Percentiles rank a stretch among this genome's conserved stretches.
Conservation (phyloP, 1,140 invertebrate genomes). For the Lerema accius region DNA sequence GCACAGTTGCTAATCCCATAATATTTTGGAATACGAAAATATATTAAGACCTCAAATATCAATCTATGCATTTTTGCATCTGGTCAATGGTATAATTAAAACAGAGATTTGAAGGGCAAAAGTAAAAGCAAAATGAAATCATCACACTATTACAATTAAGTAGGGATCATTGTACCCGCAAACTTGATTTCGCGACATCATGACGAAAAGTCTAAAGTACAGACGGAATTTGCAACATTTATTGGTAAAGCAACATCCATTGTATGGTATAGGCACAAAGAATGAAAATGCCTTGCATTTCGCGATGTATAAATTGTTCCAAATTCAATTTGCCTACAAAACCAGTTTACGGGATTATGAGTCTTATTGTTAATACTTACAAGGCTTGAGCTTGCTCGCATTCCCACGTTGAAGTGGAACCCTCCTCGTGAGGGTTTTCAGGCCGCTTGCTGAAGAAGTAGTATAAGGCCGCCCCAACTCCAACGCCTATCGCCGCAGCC, state of each 20-base stretch:
- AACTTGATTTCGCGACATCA: slow-evolving; percentile 6
- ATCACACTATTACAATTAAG: neutral
- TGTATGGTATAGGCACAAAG: neutral
- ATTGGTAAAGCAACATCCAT: neutral
- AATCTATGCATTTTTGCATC: neutral
- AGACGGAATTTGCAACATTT: slow-evolving; percentile 1
- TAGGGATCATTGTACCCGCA: neutral
- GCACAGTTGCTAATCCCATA: no score
- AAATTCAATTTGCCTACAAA: neutral
- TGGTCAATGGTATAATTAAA: neutral
- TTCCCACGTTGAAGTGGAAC: slow-evolving; percentile 54
- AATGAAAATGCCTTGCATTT: neutral
- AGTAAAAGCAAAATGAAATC: neutral
- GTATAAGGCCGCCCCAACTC: slow-evolving; percentile 73
- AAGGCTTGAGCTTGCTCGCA: slow-evolving; percentile 52
- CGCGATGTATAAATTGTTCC: neutral
- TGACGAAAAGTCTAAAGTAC: neutral
- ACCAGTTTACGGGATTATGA: neutral
- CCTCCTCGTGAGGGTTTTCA: slow-evolving; percentile 57
- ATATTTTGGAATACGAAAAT: no score
- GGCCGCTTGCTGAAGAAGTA: slow-evolving; percentile 68
- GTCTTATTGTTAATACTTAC: slow-evolving; percentile 49
- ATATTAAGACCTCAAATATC: neutral
- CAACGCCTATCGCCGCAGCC: slow-evolving; percentile 67
- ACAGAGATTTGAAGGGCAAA: neutral